Percentiles rank a stretch among this genome's conserved stretches.
Evolutionary conservation across 2,113 vertebrate genomes (phyloP).

Genomic region (Pleuronectes platessa): DNA sequence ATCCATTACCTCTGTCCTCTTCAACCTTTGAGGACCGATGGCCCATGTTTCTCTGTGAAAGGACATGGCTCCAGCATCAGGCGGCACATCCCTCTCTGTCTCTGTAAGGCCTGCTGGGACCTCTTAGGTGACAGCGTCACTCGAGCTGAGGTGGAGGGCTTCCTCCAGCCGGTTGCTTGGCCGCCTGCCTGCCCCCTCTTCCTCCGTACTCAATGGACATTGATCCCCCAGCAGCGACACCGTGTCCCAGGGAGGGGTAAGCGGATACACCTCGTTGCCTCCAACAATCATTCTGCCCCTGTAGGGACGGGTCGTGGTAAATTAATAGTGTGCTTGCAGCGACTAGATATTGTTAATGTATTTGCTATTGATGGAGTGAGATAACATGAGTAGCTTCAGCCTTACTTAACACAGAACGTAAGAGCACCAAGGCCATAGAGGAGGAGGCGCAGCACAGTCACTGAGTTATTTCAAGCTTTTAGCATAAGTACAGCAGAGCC

Average conservation of each 20-base stretch:
- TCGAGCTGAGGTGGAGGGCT: slow-evolving; percentile 74
- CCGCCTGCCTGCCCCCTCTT: slow-evolving; percentile 71
- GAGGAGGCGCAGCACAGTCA: slow-evolving; percentile 53
- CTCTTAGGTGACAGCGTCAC: slow-evolving; percentile 77
- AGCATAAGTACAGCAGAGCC: slow-evolving; percentile 6
- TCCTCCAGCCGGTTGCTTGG: slow-evolving; percentile 74
- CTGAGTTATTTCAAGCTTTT: slow-evolving; percentile 54
- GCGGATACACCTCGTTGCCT: slow-evolving; percentile 86
- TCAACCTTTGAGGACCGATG: slow-evolving; percentile 73
- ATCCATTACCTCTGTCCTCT: slow-evolving; percentile 75
- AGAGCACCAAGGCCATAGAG: slow-evolving; percentile 83
- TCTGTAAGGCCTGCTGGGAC: slow-evolving; percentile 69
- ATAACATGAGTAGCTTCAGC: slow-evolving; percentile 90
- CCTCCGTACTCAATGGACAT: slow-evolving; percentile 84
- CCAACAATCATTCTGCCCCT: slow-evolving; percentile 86
- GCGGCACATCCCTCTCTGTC: slow-evolving; percentile 69
- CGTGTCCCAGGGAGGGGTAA: slow-evolving; percentile 85
- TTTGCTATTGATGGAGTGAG: slow-evolving; percentile 88
- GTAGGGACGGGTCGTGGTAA: slow-evolving; percentile 86
- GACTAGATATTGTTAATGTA: slow-evolving; percentile 91
- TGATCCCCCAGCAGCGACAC: slow-evolving; percentile 86
- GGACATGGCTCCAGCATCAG: slow-evolving; percentile 73
- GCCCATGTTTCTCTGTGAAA: slow-evolving; percentile 66
- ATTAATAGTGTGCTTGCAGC: slow-evolving; percentile 90
- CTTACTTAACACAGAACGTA: slow-evolving; percentile 91